Percentiles rank a stretch among this genome's conserved stretches.
phyloP scores from a whole-genome alignment of 2,888 invertebrate species.

The Hofmannophila pseudospretella region DNA sequence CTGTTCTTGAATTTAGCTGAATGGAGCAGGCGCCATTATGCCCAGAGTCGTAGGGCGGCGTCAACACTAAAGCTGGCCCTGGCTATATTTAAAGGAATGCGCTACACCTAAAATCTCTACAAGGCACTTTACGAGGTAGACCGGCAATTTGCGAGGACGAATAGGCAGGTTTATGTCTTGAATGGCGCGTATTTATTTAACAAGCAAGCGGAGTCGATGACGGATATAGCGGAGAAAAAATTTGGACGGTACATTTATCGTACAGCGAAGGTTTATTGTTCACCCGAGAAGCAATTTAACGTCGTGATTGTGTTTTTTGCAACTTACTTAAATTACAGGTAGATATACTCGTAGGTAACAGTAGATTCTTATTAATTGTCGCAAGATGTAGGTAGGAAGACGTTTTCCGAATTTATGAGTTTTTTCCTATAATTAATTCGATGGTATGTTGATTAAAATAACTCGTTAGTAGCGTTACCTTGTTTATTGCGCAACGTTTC shows the following conservation, averaged over 20 bases:
- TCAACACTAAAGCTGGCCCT: no score
- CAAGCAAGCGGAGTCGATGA: slow-evolving; percentile 40
- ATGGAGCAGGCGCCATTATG: no score
- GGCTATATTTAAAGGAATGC: no score
- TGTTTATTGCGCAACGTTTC: background rate
- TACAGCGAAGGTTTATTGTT: slow-evolving; percentile 29
- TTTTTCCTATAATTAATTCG: no score
- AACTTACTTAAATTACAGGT: slow-evolving; percentile 1
- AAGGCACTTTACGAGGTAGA: slow-evolving; percentile 12
- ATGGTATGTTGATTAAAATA: no score
- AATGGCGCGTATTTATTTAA: slow-evolving; percentile 42
- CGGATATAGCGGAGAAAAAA: slow-evolving; percentile 43
- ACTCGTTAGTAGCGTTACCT: background rate
- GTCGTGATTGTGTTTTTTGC: slow-evolving; percentile 12
- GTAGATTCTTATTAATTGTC: no score
- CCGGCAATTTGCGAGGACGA: slow-evolving; percentile 21
- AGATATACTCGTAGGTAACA: no score
- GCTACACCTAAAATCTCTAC: slow-evolving; percentile 15
- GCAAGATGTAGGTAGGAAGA: no score
- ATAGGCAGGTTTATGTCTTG: slow-evolving; percentile 37
- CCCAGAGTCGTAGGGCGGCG: no score
- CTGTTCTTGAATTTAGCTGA: no score
- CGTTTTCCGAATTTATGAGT: no score
- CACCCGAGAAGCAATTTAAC: slow-evolving; percentile 19
- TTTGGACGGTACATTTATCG: slow-evolving; percentile 44